These are phyloP conservation scores for Dryocosmus kuriphilus DNA, from an alignment of 2,888 invertebrate genomes.

Conservation along the genomic window DNA sequence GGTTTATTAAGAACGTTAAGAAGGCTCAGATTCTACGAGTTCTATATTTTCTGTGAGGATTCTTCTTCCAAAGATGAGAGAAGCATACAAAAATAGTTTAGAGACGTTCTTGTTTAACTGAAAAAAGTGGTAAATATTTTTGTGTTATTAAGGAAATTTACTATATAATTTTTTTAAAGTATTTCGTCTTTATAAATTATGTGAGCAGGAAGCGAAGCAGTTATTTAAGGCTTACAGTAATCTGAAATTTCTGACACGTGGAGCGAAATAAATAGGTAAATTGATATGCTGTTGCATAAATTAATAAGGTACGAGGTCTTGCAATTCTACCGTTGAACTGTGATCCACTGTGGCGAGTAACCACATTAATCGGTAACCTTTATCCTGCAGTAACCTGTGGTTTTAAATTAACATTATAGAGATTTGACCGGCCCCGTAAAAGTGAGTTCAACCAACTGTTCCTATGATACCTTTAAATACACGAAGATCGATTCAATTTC, in stretches of 20 bases:
- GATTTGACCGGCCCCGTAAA: constrained; percentile 11
- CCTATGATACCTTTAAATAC: background rate
- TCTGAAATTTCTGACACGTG: background rate
- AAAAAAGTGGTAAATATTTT: too few relatives aligned
- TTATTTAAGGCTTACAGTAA: constrained; percentile 3
- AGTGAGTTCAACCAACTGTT: constrained; percentile 1
- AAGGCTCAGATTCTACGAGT: too few relatives aligned
- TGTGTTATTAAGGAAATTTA: too few relatives aligned
- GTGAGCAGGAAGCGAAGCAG: background rate
- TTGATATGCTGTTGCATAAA: constrained; percentile 31
- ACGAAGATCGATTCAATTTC: background rate
- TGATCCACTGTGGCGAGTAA: constrained; percentile 34
- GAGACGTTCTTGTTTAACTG: too few relatives aligned
- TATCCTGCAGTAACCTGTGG: constrained; percentile 27
- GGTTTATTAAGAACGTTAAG: too few relatives aligned
- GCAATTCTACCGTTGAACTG: constrained; percentile 24
- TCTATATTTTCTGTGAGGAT: too few relatives aligned
- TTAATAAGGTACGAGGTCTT: constrained; percentile 31
- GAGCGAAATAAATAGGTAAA: constrained; percentile 8
- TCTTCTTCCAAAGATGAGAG: too few relatives aligned
- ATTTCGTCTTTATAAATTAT: background rate
- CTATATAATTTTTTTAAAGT: too few relatives aligned
- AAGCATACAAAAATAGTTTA: too few relatives aligned
- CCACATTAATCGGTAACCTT: constrained; percentile 24
- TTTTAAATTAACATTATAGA: constrained; percentile 19